Evolutionary conservation across 92 coral and sea anemone genomes (phyloP), one percentile per base, ranked within the genome.

Genomic region (Phymanthus crucifer): DNA sequence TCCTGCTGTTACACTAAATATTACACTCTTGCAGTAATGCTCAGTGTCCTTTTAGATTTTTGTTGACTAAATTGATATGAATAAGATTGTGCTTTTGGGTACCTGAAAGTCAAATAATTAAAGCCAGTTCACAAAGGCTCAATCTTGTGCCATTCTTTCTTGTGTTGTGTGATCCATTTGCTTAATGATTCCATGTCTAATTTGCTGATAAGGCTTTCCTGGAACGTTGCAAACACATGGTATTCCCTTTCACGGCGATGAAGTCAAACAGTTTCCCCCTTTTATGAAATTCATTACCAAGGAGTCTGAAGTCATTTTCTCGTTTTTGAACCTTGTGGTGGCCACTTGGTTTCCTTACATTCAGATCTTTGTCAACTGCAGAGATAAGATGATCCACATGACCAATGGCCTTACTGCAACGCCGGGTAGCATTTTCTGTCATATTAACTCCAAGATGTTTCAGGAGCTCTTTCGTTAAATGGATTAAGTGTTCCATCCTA

Each of bases 261-360:
- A 50, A 73, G 19, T 56, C 31, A 33, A 72, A 81, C 11, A 73
- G 72, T 36, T 64, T 24, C 21, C 72, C 79, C 46, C 80, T 34
- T 40, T 40, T 67, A 27, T 73, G 74, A 36, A 81, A 57, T 27
- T 81, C 80, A 0, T 64, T 43, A 37, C 57, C 80, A 57, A 81
- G 67, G 24, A 72, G 40, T 34, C 27, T 73, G 32, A 81, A 81
- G 32, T 81, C 85, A 40, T 31, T 37, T 26, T 81, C 48, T 19
- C 72, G 57, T 40, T 73, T 81, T 11, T 4, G 31, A 2, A 58
- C 80, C 37, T 54, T 81, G 80, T 81, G 85, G 34, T 81, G 73
- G 32, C 85, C 80, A 18, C 69, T 32, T 81, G 85, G 85, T 72
- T 33, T 40, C 12, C 46, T 54, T 18, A 81, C 80, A 12, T 61